Evolutionary conservation across 2,113 vertebrate genomes (phyloP), one percentile per base, ranked within the genome.

Genomic region (Herpetotheres cachinnans): DNA sequence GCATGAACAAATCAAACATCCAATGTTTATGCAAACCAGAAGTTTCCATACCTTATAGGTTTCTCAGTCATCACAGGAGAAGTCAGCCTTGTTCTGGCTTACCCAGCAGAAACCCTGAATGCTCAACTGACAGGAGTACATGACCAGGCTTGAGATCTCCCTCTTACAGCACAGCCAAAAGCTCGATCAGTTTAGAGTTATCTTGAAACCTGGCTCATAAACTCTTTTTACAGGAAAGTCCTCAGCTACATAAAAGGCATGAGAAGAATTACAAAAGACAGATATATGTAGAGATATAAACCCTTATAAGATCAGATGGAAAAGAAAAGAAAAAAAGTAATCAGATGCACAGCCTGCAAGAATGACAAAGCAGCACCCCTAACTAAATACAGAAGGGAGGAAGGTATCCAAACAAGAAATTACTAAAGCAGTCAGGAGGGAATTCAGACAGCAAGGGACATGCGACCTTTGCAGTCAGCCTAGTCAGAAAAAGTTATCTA

Each of bases 401-500:
- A 82, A 95, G 65, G 34, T 12, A 96, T 32, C 59, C 62, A 63
- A 91, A 87, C 76, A 61, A 76, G 25, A 92, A 93, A 83, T 80
- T 93, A 36, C 62, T 26, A 32, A 46, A 89, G 62, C 69, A 59
- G 77, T 21, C 73, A 79, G 56, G 52, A 94, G 14, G 42, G 61
- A 94, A 91, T 90, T 94, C 79, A 76, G 81, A 91, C 91, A 91
- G 66, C 84, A 93, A 93, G 63, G 38, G 59, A 11, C 72, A 65
- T 0, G 16, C 3, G 9, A 95, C 74, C 82, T 94, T 69, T 85
- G 90, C 62, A 76, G 70, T 38, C 89, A 83, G 93, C 86, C 86
- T 42, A 66, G 86, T 58, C 78, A 87, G 74, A 90, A 93, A 88
- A 87, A 82, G 84, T 90, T 94, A 79, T 42, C 95, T 91, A 93